A percentile compares a stretch with the other conserved stretches of the same genome.
These are phyloP conservation scores for Trochalopteron elliotii DNA, from an alignment of 2,113 vertebrate genomes.

Conservation along the genomic window DNA sequence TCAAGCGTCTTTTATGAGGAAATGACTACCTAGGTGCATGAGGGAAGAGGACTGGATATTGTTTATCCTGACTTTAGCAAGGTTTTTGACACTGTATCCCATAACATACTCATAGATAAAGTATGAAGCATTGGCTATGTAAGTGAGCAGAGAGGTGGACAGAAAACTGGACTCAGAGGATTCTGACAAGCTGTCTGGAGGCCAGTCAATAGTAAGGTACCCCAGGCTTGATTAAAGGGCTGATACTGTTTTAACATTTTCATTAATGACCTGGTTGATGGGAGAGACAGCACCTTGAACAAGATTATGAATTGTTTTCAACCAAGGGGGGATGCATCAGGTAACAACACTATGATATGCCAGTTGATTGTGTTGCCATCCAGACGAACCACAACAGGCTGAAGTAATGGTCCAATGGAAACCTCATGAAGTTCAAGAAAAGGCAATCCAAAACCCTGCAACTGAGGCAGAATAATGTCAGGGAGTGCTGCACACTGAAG, in stretches of 20 bases:
- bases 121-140: not conserved
- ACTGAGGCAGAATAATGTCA: not conserved
- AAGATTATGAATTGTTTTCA: not conserved
- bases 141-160: not conserved
- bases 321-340: no score
- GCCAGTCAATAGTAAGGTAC: not conserved
- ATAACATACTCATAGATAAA: not conserved
- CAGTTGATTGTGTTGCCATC: not conserved
- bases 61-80: not conserved
- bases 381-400: not conserved
- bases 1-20: not conserved
- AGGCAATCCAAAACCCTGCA: not conserved
- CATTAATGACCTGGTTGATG: not conserved
- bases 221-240: not conserved
- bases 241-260: not conserved
- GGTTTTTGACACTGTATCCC: not conserved
- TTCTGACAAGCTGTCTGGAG: no score
- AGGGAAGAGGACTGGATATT: not conserved
- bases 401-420: not conserved
- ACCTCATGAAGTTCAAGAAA: not conserved
- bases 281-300: not conserved
- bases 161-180: not conserved
- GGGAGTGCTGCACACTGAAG: not conserved
- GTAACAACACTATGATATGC: not conserved
- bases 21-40: not conserved